A percentile compares a stretch with the other conserved stretches of the same genome.
These are phyloP conservation scores for Pammene aurita DNA, from an alignment of 2,888 invertebrate genomes.

Conservation along the genomic window DNA sequence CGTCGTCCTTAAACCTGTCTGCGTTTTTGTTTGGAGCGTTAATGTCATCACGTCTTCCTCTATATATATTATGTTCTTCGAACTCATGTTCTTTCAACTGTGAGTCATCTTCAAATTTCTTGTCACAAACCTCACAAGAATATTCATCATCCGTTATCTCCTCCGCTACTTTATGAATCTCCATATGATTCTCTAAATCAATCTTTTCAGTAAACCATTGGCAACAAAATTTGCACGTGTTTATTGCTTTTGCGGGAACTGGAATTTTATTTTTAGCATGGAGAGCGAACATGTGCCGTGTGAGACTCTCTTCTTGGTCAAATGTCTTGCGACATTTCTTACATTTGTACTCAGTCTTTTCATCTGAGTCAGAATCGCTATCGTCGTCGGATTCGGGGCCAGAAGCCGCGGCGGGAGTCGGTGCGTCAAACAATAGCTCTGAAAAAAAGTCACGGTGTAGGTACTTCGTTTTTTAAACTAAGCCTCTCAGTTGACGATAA, in stretches of 20 bases:
- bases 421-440: slow-evolving; percentile 11
- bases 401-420: slow-evolving; percentile 10
- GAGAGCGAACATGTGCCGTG: slow-evolving; percentile 3
- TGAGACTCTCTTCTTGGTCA: slow-evolving; percentile 14
- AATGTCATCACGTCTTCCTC: slow-evolving; percentile 8
- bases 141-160: slow-evolving; percentile 4
- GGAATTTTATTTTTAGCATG: slow-evolving; percentile 2
- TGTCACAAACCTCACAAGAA: slow-evolving; percentile 3
- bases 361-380: background rate
- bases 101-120: background rate
- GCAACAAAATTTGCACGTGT: slow-evolving; percentile 15
- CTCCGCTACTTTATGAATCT: slow-evolving; percentile 12
- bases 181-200: slow-evolving; percentile 13
- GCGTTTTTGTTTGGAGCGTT: slow-evolving; percentile 12
- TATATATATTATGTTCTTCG: slow-evolving; percentile 3
- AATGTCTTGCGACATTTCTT: slow-evolving; percentile 12
- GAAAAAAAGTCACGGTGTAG: slow-evolving; percentile 15
- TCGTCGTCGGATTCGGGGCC: slow-evolving; percentile 1
- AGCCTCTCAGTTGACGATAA: background rate
- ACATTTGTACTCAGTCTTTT: slow-evolving; percentile 8
- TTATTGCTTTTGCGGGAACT: slow-evolving; percentile 2
- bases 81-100: slow-evolving; percentile 10
- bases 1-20: slow-evolving; percentile 10
- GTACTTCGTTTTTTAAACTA: background rate
- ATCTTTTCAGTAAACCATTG: slow-evolving; percentile 13